Base-by-base conservation (phyloP, 2,113 vertebrate species). In the Colossoma macropomum region DNA sequence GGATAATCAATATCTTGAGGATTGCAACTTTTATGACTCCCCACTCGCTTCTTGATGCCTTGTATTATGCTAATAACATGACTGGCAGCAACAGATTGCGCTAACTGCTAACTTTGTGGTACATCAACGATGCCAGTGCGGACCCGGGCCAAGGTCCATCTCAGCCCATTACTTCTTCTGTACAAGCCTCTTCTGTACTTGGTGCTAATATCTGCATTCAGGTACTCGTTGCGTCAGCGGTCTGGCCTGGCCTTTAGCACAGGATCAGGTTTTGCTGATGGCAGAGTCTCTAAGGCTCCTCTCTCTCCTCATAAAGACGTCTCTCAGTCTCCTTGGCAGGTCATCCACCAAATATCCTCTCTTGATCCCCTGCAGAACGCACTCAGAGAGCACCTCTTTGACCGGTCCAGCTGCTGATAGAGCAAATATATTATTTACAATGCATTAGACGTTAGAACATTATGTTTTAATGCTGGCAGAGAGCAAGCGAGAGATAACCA, bases 351-450 rank as follows among this genome's bases (percentile, higher is more conserved):
- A 38, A 74, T 68, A 72, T 82, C 85, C 89, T 86, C 84, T 81
- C 92, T 86, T 90, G 86, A 30, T 45, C 71, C 66, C 80, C 79
- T 86, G 69, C 66, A 84, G 65, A 70, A 50, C 52, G 63, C 85
- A 83, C 86, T 89, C 79, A 80, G 83, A 87, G 87, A 83, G 79
- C 48, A 74, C 84, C 75, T 74, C 72, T 76, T 27, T 83, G 81
- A 78, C 84, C 78, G 88, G 82, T 81, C 86, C 84, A 88, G 85
- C 84, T 88, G 92, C 92, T 91, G 92, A 93, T 89, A 86, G 87
- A 85, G 91, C 87, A 34, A 87, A 90, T 91, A 71, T 91, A 83
- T 93, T 93, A 93, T 91, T 91, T 90, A 93, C 88, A 90, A 89
- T 9, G 15, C 90, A 92, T 91, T 89, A 91, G 88, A 84, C 85